These are phyloP conservation scores for Zaprionus davidi DNA, from an alignment of 1,140 invertebrate genomes.

Conservation along the genomic window DNA sequence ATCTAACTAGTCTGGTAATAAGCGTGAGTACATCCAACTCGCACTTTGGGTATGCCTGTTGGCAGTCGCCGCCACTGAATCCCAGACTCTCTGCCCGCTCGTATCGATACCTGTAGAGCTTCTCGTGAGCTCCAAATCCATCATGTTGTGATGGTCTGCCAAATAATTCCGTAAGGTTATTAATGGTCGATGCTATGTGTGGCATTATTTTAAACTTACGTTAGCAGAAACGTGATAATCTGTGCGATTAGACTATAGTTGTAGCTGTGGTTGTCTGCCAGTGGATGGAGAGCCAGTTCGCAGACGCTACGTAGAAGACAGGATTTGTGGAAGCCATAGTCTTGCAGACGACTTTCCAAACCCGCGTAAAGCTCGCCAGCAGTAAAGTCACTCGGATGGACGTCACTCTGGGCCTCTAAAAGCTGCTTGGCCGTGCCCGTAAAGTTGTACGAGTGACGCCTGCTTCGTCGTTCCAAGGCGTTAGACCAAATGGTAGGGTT, in stretches of 20 bases:
- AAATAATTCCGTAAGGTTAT: constrained; percentile 4
- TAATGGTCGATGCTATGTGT: background rate
- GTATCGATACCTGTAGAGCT: constrained; percentile 62
- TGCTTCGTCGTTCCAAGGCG: constrained; percentile 46
- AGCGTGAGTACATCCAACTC: constrained; percentile 59
- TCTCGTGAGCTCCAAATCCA: constrained; percentile 62
- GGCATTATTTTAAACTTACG: constrained; percentile 50
- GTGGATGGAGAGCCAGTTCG: constrained; percentile 76
- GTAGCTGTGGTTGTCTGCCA: constrained; percentile 59
- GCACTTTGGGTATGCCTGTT: constrained; percentile 66
- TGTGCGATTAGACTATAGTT: constrained; percentile 62
- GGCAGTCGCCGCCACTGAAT: constrained; percentile 66
- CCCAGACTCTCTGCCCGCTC: constrained; percentile 74
- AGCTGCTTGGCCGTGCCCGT: constrained; percentile 1
- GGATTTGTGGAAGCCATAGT: constrained; percentile 69
- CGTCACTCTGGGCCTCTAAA: constrained; percentile 13
- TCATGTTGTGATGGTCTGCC: constrained; percentile 76
- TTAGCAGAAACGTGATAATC: constrained; percentile 71
- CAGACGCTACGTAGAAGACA: constrained; percentile 77
- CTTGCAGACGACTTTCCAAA: constrained; percentile 55
- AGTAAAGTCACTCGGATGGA: constrained; percentile 70
- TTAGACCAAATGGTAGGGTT: constrained; percentile 68
- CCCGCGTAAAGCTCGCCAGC: constrained; percentile 74
- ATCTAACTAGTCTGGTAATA: constrained; percentile 67
- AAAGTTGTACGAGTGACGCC: constrained; percentile 36